These are phyloP conservation scores for Tonatia bakeri DNA, from an alignment of 2,113 vertebrate species.

Conservation along the genomic window DNA sequence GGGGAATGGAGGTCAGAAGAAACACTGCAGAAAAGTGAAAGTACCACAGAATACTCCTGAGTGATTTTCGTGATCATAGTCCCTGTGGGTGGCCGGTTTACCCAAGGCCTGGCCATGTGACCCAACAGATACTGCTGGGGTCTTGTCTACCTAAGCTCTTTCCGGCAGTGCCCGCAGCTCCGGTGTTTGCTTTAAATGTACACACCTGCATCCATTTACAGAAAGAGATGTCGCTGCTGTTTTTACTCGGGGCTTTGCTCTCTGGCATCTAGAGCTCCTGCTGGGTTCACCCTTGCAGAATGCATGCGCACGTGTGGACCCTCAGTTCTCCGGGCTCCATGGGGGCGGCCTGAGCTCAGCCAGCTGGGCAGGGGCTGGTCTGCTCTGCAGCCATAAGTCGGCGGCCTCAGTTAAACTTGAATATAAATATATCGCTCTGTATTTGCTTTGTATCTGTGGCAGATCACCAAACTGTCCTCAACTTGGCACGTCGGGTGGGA, in stretches of 20 bases:
- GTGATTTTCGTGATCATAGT: not conserved
- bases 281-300: not conserved
- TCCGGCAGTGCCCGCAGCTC: not conserved
- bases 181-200: not conserved
- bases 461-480: not conserved
- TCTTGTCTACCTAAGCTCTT: not conserved
- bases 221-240: not conserved
- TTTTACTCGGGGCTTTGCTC: not conserved
- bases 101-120: not conserved
- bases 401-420: not conserved
- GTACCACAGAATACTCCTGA: not conserved
- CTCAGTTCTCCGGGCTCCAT: not conserved
- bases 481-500: not conserved
- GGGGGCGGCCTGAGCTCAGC: not conserved
- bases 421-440: no score
- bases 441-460: not conserved
- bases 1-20: not conserved
- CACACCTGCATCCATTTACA: not conserved
- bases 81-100: not conserved
- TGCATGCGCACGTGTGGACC: not conserved
- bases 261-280: not conserved
- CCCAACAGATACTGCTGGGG: not conserved
- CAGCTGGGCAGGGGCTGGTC: not conserved
- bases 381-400: not conserved
- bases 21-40: not conserved